phyloP scores from a whole-genome alignment of 2,888 invertebrate genomes.

The Nemoura dubitans region DNA sequence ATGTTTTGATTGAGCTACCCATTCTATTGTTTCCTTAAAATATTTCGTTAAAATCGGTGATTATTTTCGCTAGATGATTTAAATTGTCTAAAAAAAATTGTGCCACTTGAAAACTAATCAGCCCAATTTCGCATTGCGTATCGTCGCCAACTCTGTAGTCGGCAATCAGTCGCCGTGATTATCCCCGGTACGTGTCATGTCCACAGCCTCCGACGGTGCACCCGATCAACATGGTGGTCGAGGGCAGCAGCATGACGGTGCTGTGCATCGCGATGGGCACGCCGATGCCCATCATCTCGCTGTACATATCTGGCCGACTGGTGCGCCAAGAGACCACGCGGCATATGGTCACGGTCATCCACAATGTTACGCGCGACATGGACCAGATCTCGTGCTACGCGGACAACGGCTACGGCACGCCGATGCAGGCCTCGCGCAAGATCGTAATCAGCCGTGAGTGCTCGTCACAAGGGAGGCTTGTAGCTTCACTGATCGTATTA shows the following conservation, averaged over 20 bases:
- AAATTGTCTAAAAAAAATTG: too few species aligned
- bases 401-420: conserved; percentile 87
- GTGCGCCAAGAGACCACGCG: conserved; percentile 83
- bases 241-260: conserved; percentile 87
- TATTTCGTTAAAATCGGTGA: too few species aligned
- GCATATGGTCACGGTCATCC: conserved; percentile 87
- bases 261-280: conserved; percentile 86
- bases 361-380: conserved; percentile 86
- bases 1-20: too few species aligned
- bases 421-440: conserved; percentile 83
- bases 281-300: conserved; percentile 83
- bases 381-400: conserved; percentile 87
- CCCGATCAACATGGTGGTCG: conserved; percentile 82
- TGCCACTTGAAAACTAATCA: too few species aligned
- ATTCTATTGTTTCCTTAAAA: too few species aligned
- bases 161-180: too few species aligned
- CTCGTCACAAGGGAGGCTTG: too few species aligned
- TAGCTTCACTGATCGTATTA: too few species aligned
- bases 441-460: conserved; percentile 84
- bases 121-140: too few species aligned
- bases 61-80: too few species aligned
- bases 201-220: conserved; percentile 82
- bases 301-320: conserved; percentile 81
- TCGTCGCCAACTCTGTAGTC: too few species aligned
- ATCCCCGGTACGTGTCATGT: too few species aligned